Conservation (phyloP, 2,797 vertebrate genomes). For the Falco biarmicus region DNA sequence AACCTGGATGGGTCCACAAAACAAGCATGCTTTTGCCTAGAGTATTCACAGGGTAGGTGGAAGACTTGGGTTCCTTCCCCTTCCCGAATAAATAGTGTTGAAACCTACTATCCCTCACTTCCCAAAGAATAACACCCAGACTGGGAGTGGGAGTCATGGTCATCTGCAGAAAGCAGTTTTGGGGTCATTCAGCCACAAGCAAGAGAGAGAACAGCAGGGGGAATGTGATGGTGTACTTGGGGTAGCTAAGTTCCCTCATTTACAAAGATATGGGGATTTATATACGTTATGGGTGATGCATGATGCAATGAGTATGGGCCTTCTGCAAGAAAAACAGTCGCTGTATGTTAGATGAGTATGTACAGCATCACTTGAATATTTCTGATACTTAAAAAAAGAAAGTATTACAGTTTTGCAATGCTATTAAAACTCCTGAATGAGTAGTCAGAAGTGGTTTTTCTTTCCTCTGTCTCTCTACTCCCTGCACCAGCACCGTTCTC, state of each 20-base stretch:
- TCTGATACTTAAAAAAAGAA: not conserved
- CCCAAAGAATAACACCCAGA: not conserved
- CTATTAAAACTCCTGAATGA: not conserved
- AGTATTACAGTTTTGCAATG: not conserved
- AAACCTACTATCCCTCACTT: not conserved
- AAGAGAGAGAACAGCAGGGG: not conserved
- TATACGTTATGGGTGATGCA: not conserved
- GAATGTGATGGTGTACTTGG: rapidly evolving
- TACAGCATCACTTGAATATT: not conserved
- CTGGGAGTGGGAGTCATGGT: not conserved
- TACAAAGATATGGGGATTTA: not conserved
- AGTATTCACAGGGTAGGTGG: not conserved
- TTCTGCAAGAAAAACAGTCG: not conserved
- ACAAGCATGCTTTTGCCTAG: not conserved
- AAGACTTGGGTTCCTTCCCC: not conserved
- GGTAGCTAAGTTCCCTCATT: not conserved
- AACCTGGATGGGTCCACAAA: not conserved
- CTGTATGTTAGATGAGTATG: not conserved
- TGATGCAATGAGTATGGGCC: not conserved
- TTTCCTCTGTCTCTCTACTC: not conserved
- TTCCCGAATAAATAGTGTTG: rapidly evolving
- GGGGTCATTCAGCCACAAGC: not conserved
- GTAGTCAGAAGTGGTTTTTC: not conserved
- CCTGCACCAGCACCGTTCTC: not conserved
- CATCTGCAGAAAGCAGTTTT: not conserved